These are phyloP conservation scores for Actenoides lindsayi DNA, from an alignment of 2,113 vertebrate species.

Conservation along the genomic window DNA sequence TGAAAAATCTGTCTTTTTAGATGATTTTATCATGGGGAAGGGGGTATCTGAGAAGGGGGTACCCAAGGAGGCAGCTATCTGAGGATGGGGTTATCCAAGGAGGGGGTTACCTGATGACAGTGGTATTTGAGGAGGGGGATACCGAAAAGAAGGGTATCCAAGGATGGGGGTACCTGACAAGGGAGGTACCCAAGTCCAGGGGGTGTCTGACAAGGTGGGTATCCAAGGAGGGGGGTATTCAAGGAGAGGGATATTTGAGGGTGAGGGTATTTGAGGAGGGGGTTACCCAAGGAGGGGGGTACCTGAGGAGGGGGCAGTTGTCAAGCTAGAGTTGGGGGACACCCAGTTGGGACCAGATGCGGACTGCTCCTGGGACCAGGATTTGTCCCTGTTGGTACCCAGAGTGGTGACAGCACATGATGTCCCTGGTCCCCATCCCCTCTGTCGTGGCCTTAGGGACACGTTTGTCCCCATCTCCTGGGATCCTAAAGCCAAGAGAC, in stretches of 20 bases:
- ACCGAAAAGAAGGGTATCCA: fast-evolving
- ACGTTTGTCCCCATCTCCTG: neutral
- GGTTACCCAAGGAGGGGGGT: neutral
- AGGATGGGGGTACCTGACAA: neutral
- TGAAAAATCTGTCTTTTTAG: neutral
- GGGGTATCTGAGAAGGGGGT: neutral
- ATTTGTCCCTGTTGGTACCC: neutral
- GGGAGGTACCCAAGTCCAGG: neutral
- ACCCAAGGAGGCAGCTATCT: neutral
- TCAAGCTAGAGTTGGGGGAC: neutral
- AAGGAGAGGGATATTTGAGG: neutral
- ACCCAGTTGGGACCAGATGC: neutral
- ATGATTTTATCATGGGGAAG: neutral
- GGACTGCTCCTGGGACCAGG: fast-evolving
- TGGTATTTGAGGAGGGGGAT: neutral
- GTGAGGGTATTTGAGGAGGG: neutral
- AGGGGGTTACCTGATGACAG: fast-evolving
- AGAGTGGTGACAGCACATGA: fast-evolving
- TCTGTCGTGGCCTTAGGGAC: neutral
- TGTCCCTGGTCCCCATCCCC: neutral
- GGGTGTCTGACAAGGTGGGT: neutral
- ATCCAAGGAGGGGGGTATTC: neutral
- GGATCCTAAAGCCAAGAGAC: neutral
- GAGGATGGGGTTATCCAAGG: fast-evolving
- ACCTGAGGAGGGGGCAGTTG: neutral